phyloP scores from a whole-genome alignment of 2,113 vertebrate genomes.

The Lepidothrix coronata region DNA sequence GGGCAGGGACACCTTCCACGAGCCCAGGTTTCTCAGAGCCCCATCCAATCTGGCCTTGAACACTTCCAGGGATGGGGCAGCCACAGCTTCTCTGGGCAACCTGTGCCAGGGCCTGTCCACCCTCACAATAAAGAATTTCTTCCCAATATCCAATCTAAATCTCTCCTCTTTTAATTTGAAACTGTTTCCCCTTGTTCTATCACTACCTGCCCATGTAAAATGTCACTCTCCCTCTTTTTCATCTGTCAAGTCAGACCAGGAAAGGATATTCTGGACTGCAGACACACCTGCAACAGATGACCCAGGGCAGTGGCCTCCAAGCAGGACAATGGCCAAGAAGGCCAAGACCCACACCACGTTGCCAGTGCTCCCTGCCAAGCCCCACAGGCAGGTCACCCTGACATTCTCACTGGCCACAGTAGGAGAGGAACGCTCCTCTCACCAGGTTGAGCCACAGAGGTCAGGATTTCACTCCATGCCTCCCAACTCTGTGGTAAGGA shows the following conservation, averaged over 20 bases:
- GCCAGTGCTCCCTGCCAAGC: neutral
- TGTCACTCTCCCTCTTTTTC: neutral
- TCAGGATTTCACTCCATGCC: neutral
- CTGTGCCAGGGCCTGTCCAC: neutral
- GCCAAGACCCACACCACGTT: neutral
- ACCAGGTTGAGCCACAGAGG: neutral
- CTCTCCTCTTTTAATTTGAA: neutral
- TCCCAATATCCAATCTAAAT: neutral
- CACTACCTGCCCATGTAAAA: neutral
- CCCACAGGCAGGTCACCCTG: neutral
- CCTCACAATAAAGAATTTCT: neutral
- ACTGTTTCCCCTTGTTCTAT: neutral
- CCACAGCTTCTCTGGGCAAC: neutral
- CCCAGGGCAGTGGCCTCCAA: neutral
- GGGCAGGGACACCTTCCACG: neutral
- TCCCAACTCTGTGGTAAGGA: neutral
- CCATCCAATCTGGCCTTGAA: neutral
- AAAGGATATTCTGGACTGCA: neutral
- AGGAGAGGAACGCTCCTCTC: accelerated
- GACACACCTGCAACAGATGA: neutral
- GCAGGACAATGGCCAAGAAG: neutral
- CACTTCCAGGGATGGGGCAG: neutral
- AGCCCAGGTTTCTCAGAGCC: neutral
- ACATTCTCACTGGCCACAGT: neutral
- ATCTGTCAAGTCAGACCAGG: neutral